Evolutionary conservation across 2,113 vertebrate genomes (phyloP), one percentile per base, ranked within the genome.

Genomic region (Lepus timidus): DNA sequence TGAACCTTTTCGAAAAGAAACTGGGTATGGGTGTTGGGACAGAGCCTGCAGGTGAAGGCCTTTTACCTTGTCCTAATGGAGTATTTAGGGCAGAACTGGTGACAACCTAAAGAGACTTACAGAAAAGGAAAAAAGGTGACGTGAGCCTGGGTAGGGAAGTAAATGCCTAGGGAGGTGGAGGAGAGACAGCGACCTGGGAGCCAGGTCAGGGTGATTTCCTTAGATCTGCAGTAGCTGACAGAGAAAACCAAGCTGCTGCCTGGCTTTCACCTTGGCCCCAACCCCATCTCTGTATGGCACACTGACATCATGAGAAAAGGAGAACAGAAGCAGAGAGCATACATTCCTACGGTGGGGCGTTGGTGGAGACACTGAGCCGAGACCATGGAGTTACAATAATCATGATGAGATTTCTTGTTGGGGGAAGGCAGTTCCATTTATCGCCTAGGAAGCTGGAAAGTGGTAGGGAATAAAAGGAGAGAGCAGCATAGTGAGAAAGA

Each of bases 381-480:
- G 44, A 44, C 44, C 44, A 44, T 44, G 44, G 44, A 44, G 44
- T 44, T 44, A 44, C 44, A 44, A 7, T 44, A 7, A 44, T 92
- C 49, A 78, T 82, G 27, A 79, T 71, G 61, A 27, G 27, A 39
- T 51, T 71, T 71, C 33, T 31, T 93, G 62, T 76, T 64, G 31
- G 22, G 62, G 29, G 44, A 27, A 90, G 1, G 27, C 67, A 74
- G 39, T 81, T 83, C 27, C 33, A 33, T 71, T 36, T 76, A 67
- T 85, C 70, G 76, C 52, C 19, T 9, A 68, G 39, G 31, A 88
- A 73, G 27, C 36, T 74, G 44, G 55, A 78, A 81, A 44, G 3
- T 71, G n/a, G 17, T 88, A n/a, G 93, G 51, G 85, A 91, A 93
- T 39, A 68, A 70, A 94, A 90, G 80, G 62, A 65, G n/a, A 75